Conservation (phyloP, 2,113 vertebrate species). For the Callipepla californica region DNA sequence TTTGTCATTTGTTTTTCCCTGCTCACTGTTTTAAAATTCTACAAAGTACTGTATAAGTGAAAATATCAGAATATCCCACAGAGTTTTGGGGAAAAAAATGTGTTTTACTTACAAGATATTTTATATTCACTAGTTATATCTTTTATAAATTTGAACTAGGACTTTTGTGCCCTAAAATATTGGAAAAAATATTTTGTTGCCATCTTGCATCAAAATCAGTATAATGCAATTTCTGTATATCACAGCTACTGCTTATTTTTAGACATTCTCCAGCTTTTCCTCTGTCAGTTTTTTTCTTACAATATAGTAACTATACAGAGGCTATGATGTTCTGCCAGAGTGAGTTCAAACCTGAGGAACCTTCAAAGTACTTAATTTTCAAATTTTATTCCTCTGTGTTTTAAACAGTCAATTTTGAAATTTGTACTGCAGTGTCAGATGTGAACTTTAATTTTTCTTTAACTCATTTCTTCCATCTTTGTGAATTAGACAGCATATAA, state of each 20-base stretch:
- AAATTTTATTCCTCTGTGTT: neutral
- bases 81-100: accelerated
- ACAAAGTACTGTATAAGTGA: neutral
- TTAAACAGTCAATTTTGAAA: neutral
- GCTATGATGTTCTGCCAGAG: neutral
- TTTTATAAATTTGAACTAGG: neutral
- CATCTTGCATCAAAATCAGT: neutral
- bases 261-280: neutral
- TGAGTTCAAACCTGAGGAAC: neutral
- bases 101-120: neutral
- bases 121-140: neutral
- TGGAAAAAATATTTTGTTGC: neutral
- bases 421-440: neutral
- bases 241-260: neutral
- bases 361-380: accelerated
- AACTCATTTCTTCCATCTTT: neutral
- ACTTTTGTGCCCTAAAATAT: neutral
- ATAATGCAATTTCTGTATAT: neutral
- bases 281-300: neutral
- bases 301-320: neutral
- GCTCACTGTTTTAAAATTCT: neutral
- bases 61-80: neutral
- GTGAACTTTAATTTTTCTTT: neutral
- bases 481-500: neutral
- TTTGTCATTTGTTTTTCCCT: neutral